Percentiles rank a stretch among this genome's conserved stretches.
Conservation (phyloP, 2,113 vertebrate genomes). For the Atherinomorus stipes region DNA sequence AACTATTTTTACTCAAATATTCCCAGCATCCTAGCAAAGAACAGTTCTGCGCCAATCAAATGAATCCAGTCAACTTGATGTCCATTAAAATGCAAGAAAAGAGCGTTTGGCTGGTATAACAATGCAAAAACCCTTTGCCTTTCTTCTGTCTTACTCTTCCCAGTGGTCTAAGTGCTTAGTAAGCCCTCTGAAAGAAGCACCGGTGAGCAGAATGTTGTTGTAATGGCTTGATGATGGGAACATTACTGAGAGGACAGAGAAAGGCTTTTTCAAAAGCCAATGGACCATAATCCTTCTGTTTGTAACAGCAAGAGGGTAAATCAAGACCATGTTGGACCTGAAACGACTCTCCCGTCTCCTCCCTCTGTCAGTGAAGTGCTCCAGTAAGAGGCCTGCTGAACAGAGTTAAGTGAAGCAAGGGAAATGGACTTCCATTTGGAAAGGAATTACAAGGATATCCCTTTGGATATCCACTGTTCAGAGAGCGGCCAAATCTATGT, state of each 20-base stretch:
- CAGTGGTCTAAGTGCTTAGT: slow-evolving; percentile 37
- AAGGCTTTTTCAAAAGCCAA: slow-evolving; percentile 59
- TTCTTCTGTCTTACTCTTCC: slow-evolving; percentile 10
- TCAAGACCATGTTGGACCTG: slow-evolving; percentile 40
- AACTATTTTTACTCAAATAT: slow-evolving; percentile 22
- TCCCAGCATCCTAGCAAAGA: slow-evolving; percentile 12
- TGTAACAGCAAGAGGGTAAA: slow-evolving; percentile 63
- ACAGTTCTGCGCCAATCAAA: background rate
- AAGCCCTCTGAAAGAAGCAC: slow-evolving; percentile 39
- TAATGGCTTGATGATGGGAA: slow-evolving; percentile 53
- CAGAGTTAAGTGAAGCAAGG: slow-evolving; percentile 28
- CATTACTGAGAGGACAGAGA: slow-evolving; percentile 42
- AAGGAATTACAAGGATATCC: slow-evolving; percentile 56
- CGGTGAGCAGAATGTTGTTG: slow-evolving; percentile 32
- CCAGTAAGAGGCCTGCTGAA: slow-evolving; percentile 37
- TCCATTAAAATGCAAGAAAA: slow-evolving; percentile 33
- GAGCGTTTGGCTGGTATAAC: slow-evolving; percentile 21
- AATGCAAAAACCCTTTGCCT: background rate
- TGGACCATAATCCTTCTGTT: slow-evolving; percentile 68
- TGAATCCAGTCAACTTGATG: slow-evolving; percentile 11
- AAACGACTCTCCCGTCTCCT: slow-evolving; percentile 36
- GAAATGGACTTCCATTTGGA: slow-evolving; percentile 39
- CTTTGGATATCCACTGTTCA: slow-evolving; percentile 48
- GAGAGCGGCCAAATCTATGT: slow-evolving; percentile 38
- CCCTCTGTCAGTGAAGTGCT: slow-evolving; percentile 47